phyloP scores from a whole-genome alignment of 2,888 invertebrate genomes.

The Seladonia tumulorum region DNA sequence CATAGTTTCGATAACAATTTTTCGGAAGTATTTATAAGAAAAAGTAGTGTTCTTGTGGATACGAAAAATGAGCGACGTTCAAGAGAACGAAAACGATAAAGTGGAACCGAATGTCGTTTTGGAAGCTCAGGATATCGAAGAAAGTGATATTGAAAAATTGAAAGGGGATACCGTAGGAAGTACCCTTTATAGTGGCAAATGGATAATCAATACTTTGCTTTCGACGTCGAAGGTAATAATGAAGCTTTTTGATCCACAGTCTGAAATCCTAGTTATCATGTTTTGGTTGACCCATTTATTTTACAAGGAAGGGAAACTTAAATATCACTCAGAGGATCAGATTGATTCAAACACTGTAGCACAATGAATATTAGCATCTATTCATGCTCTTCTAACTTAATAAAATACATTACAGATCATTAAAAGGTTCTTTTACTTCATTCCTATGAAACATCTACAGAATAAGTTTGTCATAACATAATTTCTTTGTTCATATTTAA shows the following conservation, averaged over 20 bases:
- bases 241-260: not conserved
- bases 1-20: not conserved
- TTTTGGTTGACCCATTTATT: not conserved
- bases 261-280: not conserved
- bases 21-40: not conserved
- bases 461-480: not conserved
- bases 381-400: not conserved
- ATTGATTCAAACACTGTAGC: not conserved
- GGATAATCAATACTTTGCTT: constrained; percentile 79
- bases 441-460: not conserved
- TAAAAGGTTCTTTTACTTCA: not conserved
- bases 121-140: constrained; percentile 73
- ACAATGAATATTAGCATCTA: not conserved
- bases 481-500: not conserved
- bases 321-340: not conserved
- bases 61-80: constrained; percentile 34
- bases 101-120: constrained; percentile 48
- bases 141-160: constrained; percentile 83
- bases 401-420: not conserved
- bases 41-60: not conserved
- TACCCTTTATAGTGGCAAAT: constrained; percentile 89
- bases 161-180: constrained; percentile 92
- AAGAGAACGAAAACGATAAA: constrained; percentile 27
- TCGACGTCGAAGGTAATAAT: constrained; percentile 76
- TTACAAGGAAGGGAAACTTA: not conserved